Base-by-base conservation (phyloP, 2,113 vertebrate genomes). In the Protobothrops mucrosquamatus region DNA sequence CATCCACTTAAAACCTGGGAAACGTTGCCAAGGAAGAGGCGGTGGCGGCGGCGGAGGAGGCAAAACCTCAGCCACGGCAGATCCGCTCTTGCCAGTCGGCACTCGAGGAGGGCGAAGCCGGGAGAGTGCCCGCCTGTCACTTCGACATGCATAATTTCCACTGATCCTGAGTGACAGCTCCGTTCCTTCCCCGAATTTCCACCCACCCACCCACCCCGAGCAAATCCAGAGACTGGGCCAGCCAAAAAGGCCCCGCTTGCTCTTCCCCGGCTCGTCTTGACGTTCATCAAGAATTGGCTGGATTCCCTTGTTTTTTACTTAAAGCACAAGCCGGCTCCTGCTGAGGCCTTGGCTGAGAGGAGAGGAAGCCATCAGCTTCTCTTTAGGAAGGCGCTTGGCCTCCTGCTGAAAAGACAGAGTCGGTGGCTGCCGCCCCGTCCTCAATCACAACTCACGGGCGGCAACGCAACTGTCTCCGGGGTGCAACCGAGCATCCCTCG, bases 81-180 rank as follows among this genome's bases (percentile, higher is more conserved):
- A 93, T 54, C 20, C 5, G 10, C 54, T n/a, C 64, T 88, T 64
- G 93, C 91, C 93, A 89, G 15, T 93, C 87, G 26, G 48, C 55
- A 59, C 56, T 34, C 55, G 69, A 61, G 55, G 88, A 88, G 59
- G 46, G 55, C 74, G 29, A 85, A 88, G 39, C 24, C 43, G 39
- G 20, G 59, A 29, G 86, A 48, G 91, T 29, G 46, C 20, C 85
- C 20, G 52, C 85, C 87, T 93, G 90, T 93, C 93, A 92, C 46
- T 89, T 64, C 55, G 54, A 89, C 87, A 23, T 56, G 91, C 91
- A 92, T 93, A 92, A 93, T 93, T 92, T 92, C 87, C 93, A 61
- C 64, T 92, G 93, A 89, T 93, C 56, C 87, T 93, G 93, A 93
- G 54, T 89, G 93, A 91, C 93, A 92, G 90, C 39, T 93, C 54